These are phyloP conservation scores for Catharus bicknelli DNA, from an alignment of 2,113 vertebrate genomes.

Conservation along the genomic window DNA sequence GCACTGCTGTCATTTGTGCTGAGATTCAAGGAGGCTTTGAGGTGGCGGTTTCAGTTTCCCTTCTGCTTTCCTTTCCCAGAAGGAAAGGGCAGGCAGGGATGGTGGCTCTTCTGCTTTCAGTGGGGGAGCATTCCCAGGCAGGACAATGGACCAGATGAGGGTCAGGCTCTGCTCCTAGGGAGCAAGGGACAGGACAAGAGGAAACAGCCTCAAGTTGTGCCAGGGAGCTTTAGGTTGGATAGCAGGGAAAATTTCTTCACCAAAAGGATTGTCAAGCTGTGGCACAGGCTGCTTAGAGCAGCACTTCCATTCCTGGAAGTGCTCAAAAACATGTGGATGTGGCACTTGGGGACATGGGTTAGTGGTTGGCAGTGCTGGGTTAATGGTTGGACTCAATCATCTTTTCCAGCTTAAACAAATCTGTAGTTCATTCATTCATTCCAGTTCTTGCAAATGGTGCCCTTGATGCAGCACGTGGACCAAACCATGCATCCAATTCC, in stretches of 20 bases:
- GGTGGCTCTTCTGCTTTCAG: not conserved
- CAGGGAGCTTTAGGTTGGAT: not conserved
- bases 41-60: not conserved
- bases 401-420: not conserved
- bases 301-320: not conserved
- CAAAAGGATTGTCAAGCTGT: not conserved
- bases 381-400: not conserved
- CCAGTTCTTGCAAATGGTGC: not conserved
- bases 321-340: not conserved
- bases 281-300: not conserved
- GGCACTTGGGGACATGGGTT: not conserved
- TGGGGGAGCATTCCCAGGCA: not conserved
- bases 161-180: not conserved
- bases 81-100: not conserved
- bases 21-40: not conserved
- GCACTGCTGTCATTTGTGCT: not conserved
- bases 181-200: not conserved
- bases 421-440: accelerated
- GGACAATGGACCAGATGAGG: not conserved
- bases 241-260: not conserved
- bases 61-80: not conserved
- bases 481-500: accelerated
- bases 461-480: accelerated
- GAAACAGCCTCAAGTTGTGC: not conserved
- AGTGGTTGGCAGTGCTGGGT: not conserved